phyloP scores from a whole-genome alignment of 2,888 invertebrate species.

The Sipha maydis region DNA sequence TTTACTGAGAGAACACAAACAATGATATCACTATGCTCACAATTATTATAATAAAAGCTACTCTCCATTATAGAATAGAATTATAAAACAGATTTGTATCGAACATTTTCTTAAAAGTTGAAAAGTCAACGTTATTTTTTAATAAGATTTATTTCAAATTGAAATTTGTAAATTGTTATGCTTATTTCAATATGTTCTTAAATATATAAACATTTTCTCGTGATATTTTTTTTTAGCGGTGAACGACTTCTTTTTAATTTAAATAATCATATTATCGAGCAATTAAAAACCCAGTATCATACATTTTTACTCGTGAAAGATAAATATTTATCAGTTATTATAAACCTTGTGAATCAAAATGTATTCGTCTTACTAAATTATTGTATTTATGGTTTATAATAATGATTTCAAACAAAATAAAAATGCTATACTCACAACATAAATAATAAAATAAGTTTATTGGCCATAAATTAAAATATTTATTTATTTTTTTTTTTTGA shows the following conservation, averaged over 20 bases:
- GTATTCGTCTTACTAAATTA: no score
- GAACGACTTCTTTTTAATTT: background rate
- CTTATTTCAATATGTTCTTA: background rate
- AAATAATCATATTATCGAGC: background rate
- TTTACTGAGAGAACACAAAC: constrained; percentile 23
- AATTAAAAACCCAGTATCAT: no score
- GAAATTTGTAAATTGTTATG: background rate
- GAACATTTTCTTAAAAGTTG: constrained; percentile 42
- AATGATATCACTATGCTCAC: constrained; percentile 25
- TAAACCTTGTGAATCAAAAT: no score
- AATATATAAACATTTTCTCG: background rate
- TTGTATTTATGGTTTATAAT: background rate
- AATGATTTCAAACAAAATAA: background rate
- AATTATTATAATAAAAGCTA: constrained; percentile 11
- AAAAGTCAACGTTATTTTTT: constrained; percentile 46
- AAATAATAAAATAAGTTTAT: background rate
- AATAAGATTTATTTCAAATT: constrained; percentile 23
- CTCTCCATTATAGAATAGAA: constrained; percentile 19
- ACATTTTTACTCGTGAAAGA: no score
- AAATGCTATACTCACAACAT: background rate
- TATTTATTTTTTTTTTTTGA: background rate
- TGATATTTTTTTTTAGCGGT: background rate
- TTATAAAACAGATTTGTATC: constrained; percentile 21
- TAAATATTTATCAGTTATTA: no score
- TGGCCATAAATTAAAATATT: background rate